Conservation (phyloP, 1,140 invertebrate genomes). For the Drosophila prosaltans region DNA sequence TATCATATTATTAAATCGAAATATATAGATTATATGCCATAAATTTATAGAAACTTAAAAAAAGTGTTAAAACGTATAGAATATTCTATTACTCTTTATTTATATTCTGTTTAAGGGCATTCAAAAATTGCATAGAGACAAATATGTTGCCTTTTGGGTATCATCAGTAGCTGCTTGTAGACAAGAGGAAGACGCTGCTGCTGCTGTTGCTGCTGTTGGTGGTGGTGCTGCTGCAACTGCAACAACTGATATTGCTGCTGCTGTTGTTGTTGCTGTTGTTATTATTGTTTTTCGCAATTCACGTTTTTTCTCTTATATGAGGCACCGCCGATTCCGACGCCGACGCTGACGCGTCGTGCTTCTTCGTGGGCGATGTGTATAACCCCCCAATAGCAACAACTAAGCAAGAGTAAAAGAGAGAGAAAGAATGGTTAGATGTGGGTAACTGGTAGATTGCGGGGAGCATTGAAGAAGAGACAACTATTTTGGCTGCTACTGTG, state of each 20-base stretch:
- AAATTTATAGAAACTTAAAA: no score
- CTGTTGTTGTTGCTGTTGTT: slow-evolving; percentile 41
- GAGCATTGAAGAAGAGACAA: slow-evolving; percentile 37
- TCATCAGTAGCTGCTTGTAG: slow-evolving; percentile 41
- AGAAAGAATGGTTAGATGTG: neutral
- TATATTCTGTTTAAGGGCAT: neutral
- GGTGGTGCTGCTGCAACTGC: neutral
- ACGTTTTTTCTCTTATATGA: slow-evolving; percentile 36
- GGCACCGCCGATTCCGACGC: slow-evolving; percentile 56
- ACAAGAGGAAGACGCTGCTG: slow-evolving; percentile 11
- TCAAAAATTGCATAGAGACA: slow-evolving; percentile 46
- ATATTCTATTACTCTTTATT: no score
- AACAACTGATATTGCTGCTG: slow-evolving; percentile 6
- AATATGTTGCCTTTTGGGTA: slow-evolving; percentile 37
- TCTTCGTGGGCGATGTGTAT: slow-evolving; percentile 68
- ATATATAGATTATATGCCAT: no score
- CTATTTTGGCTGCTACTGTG: slow-evolving; percentile 79
- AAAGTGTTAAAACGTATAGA: no score
- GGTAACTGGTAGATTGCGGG: neutral
- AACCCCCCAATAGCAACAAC: neutral
- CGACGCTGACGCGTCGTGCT: slow-evolving; percentile 71
- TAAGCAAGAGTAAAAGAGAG: neutral
- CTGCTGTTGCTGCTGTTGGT: slow-evolving; percentile 7
- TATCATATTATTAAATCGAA: no score
- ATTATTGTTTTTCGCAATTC: slow-evolving; percentile 11